Conservation (phyloP, 1,140 invertebrate genomes). For the Coenobita brevimanus region DNA sequence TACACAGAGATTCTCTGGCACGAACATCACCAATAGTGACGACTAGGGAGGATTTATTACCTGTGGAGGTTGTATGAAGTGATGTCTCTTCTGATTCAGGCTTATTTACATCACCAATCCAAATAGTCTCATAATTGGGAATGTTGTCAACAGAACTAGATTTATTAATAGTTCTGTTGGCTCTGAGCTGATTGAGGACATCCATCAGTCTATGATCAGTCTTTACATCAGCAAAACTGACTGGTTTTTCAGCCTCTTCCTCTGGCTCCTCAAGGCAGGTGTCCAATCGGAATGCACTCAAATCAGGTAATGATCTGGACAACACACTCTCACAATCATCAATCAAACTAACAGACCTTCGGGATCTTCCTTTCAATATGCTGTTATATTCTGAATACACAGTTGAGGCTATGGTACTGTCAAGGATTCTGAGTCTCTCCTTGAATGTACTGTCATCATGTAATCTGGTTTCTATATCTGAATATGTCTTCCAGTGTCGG, state of each 20-base stretch:
- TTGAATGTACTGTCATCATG: slow-evolving; percentile 76
- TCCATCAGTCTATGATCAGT: slow-evolving; percentile 75
- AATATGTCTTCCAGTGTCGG: slow-evolving; percentile 78
- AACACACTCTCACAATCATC: slow-evolving; percentile 56
- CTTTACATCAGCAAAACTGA: slow-evolving; percentile 74
- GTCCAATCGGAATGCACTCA: slow-evolving; percentile 72
- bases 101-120: slow-evolving; percentile 73
- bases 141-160: slow-evolving; percentile 73
- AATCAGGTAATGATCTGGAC: slow-evolving; percentile 53
- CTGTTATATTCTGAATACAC: slow-evolving; percentile 47
- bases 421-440: slow-evolving; percentile 53
- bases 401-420: slow-evolving; percentile 65
- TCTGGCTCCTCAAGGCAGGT: slow-evolving; percentile 61
- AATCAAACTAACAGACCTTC: slow-evolving; percentile 57
- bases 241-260: slow-evolving; percentile 31
- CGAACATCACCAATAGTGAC: slow-evolving; percentile 72
- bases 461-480: slow-evolving; percentile 80
- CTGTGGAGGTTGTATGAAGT: neutral
- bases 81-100: slow-evolving; percentile 70
- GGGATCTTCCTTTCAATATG: slow-evolving; percentile 1
- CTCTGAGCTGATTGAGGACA: slow-evolving; percentile 72
- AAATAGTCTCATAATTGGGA: slow-evolving; percentile 74
- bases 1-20: slow-evolving; percentile 75
- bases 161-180: slow-evolving; percentile 73
- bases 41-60: slow-evolving; percentile 55